These are phyloP conservation scores for Meandrusa payeni DNA, from an alignment of 2,888 invertebrate genomes.

Conservation along the genomic window DNA sequence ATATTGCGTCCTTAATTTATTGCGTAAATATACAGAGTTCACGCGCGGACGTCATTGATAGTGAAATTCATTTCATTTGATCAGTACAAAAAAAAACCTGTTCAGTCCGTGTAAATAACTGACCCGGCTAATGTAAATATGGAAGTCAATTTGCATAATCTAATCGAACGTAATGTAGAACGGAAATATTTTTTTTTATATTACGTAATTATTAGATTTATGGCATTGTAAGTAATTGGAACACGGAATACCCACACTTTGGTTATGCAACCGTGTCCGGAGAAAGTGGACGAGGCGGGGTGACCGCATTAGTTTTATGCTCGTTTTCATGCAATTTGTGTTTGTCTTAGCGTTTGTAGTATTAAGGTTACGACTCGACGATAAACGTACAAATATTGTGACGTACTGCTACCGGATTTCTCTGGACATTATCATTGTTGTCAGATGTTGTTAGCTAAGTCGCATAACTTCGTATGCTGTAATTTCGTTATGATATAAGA, in stretches of 20 bases:
- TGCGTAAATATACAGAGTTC: no score
- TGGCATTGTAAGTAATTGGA: constrained; percentile 19
- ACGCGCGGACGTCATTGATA: no score
- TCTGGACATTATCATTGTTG: no score
- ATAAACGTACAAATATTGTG: no score
- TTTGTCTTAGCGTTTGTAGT: no score
- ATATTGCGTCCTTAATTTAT: no score
- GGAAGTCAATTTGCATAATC: constrained; percentile 18
- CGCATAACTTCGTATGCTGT: no score
- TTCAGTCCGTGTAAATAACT: neutral
- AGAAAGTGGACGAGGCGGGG: constrained; percentile 18
- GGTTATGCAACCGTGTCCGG: constrained; percentile 18
- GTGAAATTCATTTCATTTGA: no score
- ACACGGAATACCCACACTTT: constrained; percentile 18
- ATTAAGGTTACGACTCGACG: no score
- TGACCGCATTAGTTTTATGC: constrained; percentile 11
- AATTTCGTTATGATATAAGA: no score
- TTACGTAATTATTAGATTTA: constrained; percentile 27
- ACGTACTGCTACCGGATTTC: no score
- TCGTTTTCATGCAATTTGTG: constrained; percentile 2
- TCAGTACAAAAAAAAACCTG: constrained; percentile 2
- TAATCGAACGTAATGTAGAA: constrained; percentile 7
- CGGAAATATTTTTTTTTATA: constrained; percentile 15
- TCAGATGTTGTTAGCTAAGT: no score
- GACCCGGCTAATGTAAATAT: constrained; percentile 13